Evolutionary conservation across 2,797 vertebrate genomes (phyloP).

Genomic region (Australoheros facetus): DNA sequence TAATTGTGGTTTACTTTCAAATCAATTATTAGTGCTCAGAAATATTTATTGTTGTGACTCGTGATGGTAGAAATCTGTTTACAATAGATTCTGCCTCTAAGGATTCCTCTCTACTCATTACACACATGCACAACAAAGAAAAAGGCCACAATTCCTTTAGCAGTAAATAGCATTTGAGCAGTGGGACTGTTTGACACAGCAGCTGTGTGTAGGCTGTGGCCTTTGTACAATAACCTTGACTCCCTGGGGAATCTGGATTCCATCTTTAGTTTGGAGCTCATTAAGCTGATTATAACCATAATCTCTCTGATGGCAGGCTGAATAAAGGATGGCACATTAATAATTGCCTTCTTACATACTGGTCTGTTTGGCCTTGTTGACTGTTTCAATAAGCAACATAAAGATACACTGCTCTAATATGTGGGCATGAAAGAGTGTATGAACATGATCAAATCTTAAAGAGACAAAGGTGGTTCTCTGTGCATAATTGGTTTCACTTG

Average conservation of each 20-base stretch:
- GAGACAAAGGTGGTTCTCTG: background rate
- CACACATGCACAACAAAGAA: conserved; percentile 21
- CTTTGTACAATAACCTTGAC: conserved; percentile 56
- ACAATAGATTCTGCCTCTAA: background rate
- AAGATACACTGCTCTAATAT: conserved; percentile 2
- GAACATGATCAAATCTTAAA: conserved; percentile 3
- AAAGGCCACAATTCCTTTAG: conserved; percentile 23
- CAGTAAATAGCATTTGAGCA: conserved; percentile 55
- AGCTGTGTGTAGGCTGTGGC: conserved; percentile 52
- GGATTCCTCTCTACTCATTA: background rate
- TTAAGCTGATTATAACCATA: conserved; percentile 73
- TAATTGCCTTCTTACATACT: conserved; percentile 69
- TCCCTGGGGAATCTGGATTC: conserved; percentile 58
- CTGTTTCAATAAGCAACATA: conserved; percentile 25
- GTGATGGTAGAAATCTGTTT: conserved; percentile 3
- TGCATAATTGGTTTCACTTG: background rate
- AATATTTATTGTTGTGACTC: background rate
- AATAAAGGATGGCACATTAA: conserved; percentile 61
- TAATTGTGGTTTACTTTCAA: background rate
- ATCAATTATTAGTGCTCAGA: background rate
- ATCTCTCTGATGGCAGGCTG: conserved; percentile 65
- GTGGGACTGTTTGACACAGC: conserved; percentile 56
- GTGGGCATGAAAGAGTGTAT: conserved; percentile 1
- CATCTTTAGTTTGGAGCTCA: conserved; percentile 73
- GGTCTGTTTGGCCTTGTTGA: conserved; percentile 38